Evolutionary conservation across 2,888 invertebrate genomes (phyloP).

Genomic region (Tholera decimalis): DNA sequence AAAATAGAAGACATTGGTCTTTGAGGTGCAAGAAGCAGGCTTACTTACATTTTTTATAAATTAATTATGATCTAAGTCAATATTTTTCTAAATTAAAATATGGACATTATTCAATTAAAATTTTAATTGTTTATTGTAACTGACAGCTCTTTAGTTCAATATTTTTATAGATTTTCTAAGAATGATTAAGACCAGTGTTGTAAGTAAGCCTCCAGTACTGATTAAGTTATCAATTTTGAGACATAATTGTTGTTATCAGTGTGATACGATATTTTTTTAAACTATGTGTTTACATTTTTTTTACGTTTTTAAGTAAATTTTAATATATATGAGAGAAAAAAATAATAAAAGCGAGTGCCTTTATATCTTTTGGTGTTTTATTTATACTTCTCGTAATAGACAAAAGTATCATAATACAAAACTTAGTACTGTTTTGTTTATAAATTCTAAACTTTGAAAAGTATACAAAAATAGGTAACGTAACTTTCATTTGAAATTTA

Average conservation of each 20-base stretch:
- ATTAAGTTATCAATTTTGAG: constrained; percentile 64
- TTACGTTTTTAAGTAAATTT: constrained; percentile 85
- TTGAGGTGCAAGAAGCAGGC: constrained; percentile 59
- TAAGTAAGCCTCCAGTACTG: constrained; percentile 62
- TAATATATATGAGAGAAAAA: constrained; percentile 87
- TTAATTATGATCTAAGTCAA: not conserved
- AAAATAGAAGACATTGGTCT: constrained; percentile 66
- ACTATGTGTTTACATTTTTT: constrained; percentile 80
- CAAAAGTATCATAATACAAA: not conserved
- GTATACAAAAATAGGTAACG: not conserved
- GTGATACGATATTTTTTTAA: constrained; percentile 84
- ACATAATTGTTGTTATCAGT: constrained; percentile 79
- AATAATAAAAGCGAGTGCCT: constrained; percentile 85
- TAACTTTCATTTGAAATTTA: constrained; percentile 16
- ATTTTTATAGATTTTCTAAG: not conserved
- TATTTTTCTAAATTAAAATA: not conserved
- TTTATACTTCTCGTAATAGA: constrained; percentile 51
- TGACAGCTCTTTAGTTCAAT: not conserved
- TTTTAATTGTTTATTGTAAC: not conserved
- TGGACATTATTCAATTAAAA: too few relatives aligned
- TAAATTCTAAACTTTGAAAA: not conserved
- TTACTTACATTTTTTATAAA: constrained; percentile 17
- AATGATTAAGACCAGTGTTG: not conserved
- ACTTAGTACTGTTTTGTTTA: not conserved
- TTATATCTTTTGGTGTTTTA: constrained; percentile 75